Evolutionary conservation across 2,888 invertebrate genomes (phyloP).

Genomic region (Hypsopygia costalis): DNA sequence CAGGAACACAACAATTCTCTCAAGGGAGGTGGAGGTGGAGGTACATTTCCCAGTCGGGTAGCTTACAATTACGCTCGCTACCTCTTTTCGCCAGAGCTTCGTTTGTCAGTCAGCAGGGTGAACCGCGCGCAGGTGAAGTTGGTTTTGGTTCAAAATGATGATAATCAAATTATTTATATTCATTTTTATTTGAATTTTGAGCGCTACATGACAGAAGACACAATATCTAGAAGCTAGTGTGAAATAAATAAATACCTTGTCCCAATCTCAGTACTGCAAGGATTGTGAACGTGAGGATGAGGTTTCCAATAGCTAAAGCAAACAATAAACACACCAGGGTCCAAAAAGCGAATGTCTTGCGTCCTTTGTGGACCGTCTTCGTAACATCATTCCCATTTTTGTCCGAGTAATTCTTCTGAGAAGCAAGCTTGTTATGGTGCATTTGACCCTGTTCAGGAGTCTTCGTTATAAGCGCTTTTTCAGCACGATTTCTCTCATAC

Average conservation of each 20-base stretch:
- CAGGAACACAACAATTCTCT: no score
- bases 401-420: conserved; percentile 59
- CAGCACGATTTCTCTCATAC: conserved; percentile 57
- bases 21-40: no score
- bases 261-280: conserved; percentile 90
- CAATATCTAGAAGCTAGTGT: not conserved
- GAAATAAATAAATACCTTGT: conserved; percentile 55
- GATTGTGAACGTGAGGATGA: conserved; percentile 89
- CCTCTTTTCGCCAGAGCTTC: no score
- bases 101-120: no score
- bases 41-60: no score
- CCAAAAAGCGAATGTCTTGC: conserved; percentile 89
- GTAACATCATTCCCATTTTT: conserved; percentile 70
- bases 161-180: no score
- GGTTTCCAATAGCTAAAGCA: conserved; percentile 88
- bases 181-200: no score
- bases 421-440: conserved; percentile 39
- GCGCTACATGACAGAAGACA: no score
- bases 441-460: conserved; percentile 53
- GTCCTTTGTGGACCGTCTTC: conserved; percentile 59
- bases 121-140: no score
- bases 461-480: conserved; percentile 63
- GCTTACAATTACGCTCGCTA: no score
- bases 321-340: conserved; percentile 85
- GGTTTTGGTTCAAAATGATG: no score